These are phyloP conservation scores for Formica selysi DNA, from an alignment of 1,140 invertebrate species.

Conservation along the genomic window DNA sequence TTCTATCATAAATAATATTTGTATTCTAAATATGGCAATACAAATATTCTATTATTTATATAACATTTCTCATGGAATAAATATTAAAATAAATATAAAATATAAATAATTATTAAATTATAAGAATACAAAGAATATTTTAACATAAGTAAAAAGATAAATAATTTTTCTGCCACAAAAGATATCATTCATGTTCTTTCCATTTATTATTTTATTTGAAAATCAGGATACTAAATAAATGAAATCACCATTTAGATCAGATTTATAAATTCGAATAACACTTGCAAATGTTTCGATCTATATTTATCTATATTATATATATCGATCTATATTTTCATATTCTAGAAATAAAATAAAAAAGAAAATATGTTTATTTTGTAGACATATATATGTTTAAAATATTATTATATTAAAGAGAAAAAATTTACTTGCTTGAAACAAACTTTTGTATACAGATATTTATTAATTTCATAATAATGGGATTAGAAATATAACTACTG, in stretches of 20 bases:
- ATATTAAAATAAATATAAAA: background rate
- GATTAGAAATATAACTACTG: constrained; percentile 14
- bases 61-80: background rate
- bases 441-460: too few species aligned
- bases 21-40: background rate
- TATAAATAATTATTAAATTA: constrained; percentile 6
- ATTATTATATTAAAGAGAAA: background rate
- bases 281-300: background rate
- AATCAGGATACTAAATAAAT: constrained; percentile 19
- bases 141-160: background rate
- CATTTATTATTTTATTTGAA: background rate
- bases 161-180: background rate
- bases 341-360: background rate
- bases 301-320: background rate
- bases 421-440: background rate
- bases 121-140: background rate
- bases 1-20: too few species aligned
- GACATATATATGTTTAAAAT: background rate
- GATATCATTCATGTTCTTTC: background rate
- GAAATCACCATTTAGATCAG: background rate
- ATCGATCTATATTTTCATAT: background rate
- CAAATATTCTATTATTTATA: background rate
- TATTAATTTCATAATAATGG: background rate
- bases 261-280: background rate
- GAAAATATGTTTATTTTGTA: background rate